Conservation (phyloP, 2,113 vertebrate genomes). For the Phocoena phocoena region DNA sequence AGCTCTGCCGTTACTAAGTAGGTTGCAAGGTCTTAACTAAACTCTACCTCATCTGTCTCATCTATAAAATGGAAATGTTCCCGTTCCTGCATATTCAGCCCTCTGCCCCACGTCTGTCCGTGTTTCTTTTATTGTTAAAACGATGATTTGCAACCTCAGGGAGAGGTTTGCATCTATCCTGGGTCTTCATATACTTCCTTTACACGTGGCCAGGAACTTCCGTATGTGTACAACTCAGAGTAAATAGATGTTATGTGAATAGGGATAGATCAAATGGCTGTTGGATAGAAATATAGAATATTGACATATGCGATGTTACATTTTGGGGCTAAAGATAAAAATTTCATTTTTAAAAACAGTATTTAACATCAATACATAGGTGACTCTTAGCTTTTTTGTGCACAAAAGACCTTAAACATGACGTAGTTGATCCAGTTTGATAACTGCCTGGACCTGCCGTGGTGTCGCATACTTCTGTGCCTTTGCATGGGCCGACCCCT, state of each 20-base stretch:
- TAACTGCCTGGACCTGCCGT: not conserved
- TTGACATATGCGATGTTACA: not conserved
- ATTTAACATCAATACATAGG: not conserved
- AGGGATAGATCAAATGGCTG: not conserved
- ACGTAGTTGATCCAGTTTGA: not conserved
- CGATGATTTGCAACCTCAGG: not conserved
- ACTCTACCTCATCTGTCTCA: not conserved
- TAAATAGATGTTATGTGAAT: not conserved
- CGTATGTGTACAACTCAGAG: not conserved
- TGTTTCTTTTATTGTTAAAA: not conserved
- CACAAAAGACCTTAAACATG: not conserved
- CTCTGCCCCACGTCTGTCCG: not conserved
- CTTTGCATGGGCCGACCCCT: fast-evolving
- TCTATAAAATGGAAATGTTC: not conserved
- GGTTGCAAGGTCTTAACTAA: not conserved
- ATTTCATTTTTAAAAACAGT: not conserved
- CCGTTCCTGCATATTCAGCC: not conserved
- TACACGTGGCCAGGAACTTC: not conserved
- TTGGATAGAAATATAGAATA: not conserved
- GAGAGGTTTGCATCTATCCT: not conserved
- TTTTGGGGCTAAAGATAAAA: not conserved
- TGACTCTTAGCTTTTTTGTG: not conserved
- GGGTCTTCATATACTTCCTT: not conserved
- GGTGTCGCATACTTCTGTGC: no score
- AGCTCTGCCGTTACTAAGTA: not conserved